Evolutionary conservation across 1,140 invertebrate species (phyloP).

Genomic region (Calephelis virginiensis): DNA sequence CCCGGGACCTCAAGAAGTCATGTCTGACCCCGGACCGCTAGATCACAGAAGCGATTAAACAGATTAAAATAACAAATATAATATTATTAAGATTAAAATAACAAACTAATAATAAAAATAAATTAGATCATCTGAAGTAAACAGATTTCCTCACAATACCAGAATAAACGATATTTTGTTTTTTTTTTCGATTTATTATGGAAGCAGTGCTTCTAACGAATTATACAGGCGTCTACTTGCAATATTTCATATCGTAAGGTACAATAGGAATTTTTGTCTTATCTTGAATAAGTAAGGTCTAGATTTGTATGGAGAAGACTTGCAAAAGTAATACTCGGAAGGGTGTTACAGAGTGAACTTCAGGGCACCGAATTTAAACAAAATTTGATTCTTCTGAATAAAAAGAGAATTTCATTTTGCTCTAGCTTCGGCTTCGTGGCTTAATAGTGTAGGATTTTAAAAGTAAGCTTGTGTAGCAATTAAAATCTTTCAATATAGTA

Average conservation of each 20-base stretch:
- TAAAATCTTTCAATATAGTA: not conserved
- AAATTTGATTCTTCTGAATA: conserved; percentile 4
- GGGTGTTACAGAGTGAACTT: not conserved
- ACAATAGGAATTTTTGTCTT: not conserved
- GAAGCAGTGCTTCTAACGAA: not conserved
- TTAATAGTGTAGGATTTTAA: not conserved
- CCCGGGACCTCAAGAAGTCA: too few species aligned
- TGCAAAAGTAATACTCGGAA: not conserved
- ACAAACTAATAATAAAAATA: not conserved
- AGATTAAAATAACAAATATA: not conserved
- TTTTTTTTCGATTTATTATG: not conserved
- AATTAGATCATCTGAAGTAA: not conserved
- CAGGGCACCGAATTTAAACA: not conserved
- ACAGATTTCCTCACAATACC: not conserved
- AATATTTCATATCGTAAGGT: not conserved
- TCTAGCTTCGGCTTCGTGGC: not conserved
- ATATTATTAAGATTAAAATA: too few species aligned
- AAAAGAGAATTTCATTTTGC: not conserved
- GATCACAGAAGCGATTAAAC: too few species aligned
- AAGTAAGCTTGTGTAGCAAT: not conserved
- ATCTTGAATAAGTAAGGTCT: not conserved
- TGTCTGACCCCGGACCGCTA: too few species aligned
- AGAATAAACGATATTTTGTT: conserved; percentile 2
- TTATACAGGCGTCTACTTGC: not conserved
- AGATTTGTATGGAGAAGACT: not conserved